Conservation (phyloP, 2,888 invertebrate species). For the Escarpia spicata region DNA sequence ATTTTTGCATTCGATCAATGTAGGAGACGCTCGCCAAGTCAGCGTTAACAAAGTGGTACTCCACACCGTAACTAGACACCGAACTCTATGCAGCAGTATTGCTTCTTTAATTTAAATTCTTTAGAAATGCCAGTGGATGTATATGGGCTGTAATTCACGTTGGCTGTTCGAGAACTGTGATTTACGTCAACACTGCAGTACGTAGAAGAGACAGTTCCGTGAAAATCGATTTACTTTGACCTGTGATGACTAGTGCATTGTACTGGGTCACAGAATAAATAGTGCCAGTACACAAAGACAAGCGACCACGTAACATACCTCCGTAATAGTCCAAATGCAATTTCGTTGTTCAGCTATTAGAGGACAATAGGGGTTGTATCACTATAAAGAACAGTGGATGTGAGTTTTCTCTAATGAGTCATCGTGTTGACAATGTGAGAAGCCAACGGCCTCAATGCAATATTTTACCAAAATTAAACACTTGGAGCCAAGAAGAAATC, state of each 20-base stretch:
- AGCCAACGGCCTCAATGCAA: no score
- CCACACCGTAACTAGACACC: background rate
- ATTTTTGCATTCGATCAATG: background rate
- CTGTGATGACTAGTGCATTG: background rate
- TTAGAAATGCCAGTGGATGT: background rate
- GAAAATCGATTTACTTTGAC: constrained; percentile 1
- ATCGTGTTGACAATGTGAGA: no score
- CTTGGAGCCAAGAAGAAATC: no score
- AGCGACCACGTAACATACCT: background rate
- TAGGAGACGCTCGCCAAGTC: background rate
- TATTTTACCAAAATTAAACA: no score
- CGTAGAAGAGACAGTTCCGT: background rate
- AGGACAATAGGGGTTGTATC: background rate
- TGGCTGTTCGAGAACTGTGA: background rate
- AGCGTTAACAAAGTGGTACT: background rate
- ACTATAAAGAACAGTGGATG: background rate
- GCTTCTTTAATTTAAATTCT: background rate
- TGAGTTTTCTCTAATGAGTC: background rate
- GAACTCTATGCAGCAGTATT: background rate
- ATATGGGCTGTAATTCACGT: background rate
- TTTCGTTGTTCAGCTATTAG: background rate
- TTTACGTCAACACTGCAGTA: background rate
- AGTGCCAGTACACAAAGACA: background rate
- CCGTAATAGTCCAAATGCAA: background rate
- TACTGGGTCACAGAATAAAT: background rate